phyloP scores from a whole-genome alignment of 2,888 invertebrate genomes.

The Brachycybe producta region DNA sequence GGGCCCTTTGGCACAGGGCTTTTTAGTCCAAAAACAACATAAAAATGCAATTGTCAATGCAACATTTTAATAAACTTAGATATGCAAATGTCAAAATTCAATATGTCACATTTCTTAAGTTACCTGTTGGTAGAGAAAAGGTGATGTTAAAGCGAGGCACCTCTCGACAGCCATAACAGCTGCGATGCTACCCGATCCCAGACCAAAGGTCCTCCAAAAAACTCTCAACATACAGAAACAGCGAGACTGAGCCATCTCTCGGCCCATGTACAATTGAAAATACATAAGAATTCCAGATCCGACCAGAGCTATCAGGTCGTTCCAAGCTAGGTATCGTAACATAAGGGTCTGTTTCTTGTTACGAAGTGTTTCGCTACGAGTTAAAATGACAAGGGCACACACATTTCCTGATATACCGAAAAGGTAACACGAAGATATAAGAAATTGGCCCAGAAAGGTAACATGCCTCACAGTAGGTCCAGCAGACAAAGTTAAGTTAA shows the following conservation, averaged over 20 bases:
- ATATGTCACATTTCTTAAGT: conserved; percentile 11
- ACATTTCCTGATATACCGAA: conserved; percentile 48
- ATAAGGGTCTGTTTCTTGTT: conserved; percentile 65
- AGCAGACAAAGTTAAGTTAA: too few species aligned
- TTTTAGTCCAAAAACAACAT: too few species aligned
- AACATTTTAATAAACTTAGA: too few species aligned
- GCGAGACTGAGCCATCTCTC: conserved; percentile 30
- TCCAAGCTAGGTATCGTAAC: conserved; percentile 60
- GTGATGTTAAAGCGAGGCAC: conserved; percentile 71
- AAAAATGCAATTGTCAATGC: too few species aligned
- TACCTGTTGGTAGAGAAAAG: conserved; percentile 80
- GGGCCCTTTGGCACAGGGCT: too few species aligned
- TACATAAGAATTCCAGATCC: conserved; percentile 62
- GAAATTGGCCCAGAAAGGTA: conserved; percentile 17
- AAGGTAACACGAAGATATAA: conserved; percentile 25
- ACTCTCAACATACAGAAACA: conserved; percentile 54
- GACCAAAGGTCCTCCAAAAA: conserved; percentile 64
- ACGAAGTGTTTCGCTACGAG: conserved; percentile 54
- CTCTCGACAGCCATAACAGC: conserved; percentile 78
- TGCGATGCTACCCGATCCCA: conserved; percentile 76
- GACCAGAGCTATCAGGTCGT: conserved; percentile 62
- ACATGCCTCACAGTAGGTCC: conserved; percentile 5
- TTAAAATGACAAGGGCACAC: conserved; percentile 58
- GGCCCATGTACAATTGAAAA: conserved; percentile 38
- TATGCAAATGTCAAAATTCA: too few species aligned